A percentile compares a stretch with the other conserved stretches of the same genome.
Evolutionary conservation across 2,888 invertebrate genomes (phyloP).

Genomic region (Leucophenga maculata): DNA sequence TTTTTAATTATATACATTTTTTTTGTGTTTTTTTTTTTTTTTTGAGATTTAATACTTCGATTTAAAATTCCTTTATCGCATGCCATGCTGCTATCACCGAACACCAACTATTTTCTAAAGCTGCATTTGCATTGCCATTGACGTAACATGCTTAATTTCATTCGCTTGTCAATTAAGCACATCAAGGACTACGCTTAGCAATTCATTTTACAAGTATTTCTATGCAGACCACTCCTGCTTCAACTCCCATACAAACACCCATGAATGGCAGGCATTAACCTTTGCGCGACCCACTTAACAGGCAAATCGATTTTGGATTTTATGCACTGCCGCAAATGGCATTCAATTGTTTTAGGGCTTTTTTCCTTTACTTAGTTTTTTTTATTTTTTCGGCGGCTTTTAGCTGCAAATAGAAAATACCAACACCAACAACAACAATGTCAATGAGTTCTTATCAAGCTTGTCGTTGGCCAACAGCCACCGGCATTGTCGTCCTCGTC

Average conservation of each 20-base stretch:
- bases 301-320: too few relatives aligned
- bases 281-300: too few relatives aligned
- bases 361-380: too few relatives aligned
- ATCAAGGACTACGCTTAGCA: constrained; percentile 44
- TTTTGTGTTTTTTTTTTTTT: too few relatives aligned
- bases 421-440: constrained; percentile 8
- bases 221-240: neutral
- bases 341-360: too few relatives aligned
- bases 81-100: too few relatives aligned
- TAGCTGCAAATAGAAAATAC: neutral
- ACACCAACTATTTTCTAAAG: too few relatives aligned
- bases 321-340: too few relatives aligned
- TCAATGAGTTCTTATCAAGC: neutral
- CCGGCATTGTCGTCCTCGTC: neutral
- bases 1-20: too few relatives aligned
- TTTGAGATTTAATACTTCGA: too few relatives aligned
- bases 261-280: neutral
- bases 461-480: neutral
- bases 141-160: constrained; percentile 48
- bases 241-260: neutral
- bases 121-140: neutral
- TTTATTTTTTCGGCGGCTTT: too few relatives aligned
- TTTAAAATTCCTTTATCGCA: too few relatives aligned
- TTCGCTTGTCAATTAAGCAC: constrained; percentile 57
- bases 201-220: constrained; percentile 4